phyloP scores from a whole-genome alignment of 2,888 invertebrate genomes.

The Dichetophora obliterata region DNA sequence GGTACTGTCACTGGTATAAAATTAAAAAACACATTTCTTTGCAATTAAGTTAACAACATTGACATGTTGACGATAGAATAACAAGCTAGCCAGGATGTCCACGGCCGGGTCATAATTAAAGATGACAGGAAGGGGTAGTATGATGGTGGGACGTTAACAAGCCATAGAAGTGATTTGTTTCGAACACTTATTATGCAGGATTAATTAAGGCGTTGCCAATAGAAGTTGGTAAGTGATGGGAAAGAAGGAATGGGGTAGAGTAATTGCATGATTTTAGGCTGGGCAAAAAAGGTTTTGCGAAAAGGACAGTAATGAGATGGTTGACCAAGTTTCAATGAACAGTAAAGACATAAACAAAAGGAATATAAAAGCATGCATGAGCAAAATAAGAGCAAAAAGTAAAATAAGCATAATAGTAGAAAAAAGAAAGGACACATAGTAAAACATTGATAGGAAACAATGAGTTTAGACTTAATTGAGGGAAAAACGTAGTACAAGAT shows the following conservation, averaged over 20 bases:
- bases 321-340: too few species aligned
- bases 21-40: constrained; percentile 33
- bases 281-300: too few species aligned
- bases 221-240: not conserved
- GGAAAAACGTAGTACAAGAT: too few species aligned
- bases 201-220: not conserved
- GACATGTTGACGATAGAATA: not conserved
- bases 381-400: too few species aligned
- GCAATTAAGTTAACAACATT: constrained; percentile 28
- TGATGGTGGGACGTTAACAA: not conserved
- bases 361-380: too few species aligned
- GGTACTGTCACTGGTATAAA: not conserved
- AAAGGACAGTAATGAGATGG: too few species aligned
- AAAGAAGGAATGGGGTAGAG: not conserved
- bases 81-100: not conserved
- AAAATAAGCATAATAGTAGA: too few species aligned
- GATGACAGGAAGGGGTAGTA: not conserved
- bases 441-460: too few species aligned
- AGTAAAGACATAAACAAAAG: too few species aligned
- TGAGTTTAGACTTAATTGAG: too few species aligned
- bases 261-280: constrained; percentile 22
- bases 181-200: constrained; percentile 1
- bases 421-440: too few species aligned
- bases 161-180: not conserved
- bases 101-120: not conserved